Percentiles rank a stretch among this genome's conserved stretches.
Conservation (phyloP, 2,888 invertebrate species). For the Panopea generosa region DNA sequence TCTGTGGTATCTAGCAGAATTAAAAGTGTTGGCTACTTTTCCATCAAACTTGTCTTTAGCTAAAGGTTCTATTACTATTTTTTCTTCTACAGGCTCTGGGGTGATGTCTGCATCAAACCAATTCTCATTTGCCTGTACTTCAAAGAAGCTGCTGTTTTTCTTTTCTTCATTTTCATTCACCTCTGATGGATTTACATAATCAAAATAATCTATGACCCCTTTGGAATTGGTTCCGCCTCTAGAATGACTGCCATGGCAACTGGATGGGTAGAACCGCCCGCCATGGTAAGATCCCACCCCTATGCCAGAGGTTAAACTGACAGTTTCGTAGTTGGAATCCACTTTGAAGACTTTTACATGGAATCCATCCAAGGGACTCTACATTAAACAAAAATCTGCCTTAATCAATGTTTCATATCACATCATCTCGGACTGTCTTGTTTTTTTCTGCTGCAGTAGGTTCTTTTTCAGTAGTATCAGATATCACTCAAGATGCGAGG, state of each 20-base stretch:
- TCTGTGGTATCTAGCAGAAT: too few relatives aligned
- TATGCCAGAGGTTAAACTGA: conserved; percentile 37
- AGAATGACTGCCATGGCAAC: conserved; percentile 21
- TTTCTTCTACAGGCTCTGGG: too few relatives aligned
- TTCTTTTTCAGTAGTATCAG: too few relatives aligned
- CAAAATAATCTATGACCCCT: conserved; percentile 55
- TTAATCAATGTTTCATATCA: too few relatives aligned
- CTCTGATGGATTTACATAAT: conserved; percentile 56
- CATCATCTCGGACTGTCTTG: too few relatives aligned
- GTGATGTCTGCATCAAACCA: neutral
- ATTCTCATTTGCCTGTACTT: neutral
- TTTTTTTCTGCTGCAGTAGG: too few relatives aligned
- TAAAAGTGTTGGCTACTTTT: too few relatives aligned
- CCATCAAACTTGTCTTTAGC: too few relatives aligned
- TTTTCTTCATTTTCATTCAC: conserved; percentile 27
- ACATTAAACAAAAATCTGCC: neutral
- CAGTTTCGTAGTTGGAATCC: conserved; percentile 61
- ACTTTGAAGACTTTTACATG: conserved; percentile 46
- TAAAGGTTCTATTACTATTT: too few relatives aligned
- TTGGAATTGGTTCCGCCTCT: neutral
- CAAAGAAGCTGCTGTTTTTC: neutral
- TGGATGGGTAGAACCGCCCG: conserved; percentile 28
- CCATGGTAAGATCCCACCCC: conserved; percentile 39
- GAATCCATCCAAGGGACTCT: neutral
- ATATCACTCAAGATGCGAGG: too few relatives aligned